A percentile compares a stretch with the other conserved stretches of the same genome.
Evolutionary conservation across 2,888 invertebrate species (phyloP).

Genomic region (Tenthredo amoena): DNA sequence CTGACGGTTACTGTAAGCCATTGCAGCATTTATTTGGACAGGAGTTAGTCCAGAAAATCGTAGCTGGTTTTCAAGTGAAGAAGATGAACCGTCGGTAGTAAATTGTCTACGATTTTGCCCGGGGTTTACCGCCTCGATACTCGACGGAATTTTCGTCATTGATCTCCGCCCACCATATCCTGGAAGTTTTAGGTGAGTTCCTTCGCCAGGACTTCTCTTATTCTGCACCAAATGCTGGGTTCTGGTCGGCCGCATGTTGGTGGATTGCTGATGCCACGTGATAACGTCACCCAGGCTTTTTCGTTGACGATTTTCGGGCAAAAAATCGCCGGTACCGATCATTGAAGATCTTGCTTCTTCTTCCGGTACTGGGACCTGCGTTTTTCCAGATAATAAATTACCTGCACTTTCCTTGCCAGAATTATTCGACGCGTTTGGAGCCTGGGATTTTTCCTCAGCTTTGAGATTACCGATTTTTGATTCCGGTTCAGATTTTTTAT

Average conservation of each 20-base stretch:
- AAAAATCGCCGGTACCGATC: background rate
- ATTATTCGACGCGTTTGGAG: background rate
- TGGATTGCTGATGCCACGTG: constrained; percentile 59
- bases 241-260: constrained; percentile 57
- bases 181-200: background rate
- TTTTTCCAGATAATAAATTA: background rate
- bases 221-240: constrained; percentile 54
- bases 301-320: constrained; percentile 15
- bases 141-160: background rate
- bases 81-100: background rate
- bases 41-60: constrained; percentile 21
- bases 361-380: background rate
- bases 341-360: background rate
- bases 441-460: background rate
- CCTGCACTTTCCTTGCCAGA: background rate
- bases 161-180: background rate
- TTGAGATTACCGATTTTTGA: background rate
- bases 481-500: background rate
- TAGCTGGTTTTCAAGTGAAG: background rate
- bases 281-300: constrained; percentile 23
- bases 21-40: constrained; percentile 40
- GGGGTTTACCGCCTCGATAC: background rate
- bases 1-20: constrained; percentile 33
- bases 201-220: constrained; percentile 16
- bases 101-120: constrained; percentile 6